phyloP scores from a whole-genome alignment of 2,113 vertebrate species.

The Vanacampus margaritifer region DNA sequence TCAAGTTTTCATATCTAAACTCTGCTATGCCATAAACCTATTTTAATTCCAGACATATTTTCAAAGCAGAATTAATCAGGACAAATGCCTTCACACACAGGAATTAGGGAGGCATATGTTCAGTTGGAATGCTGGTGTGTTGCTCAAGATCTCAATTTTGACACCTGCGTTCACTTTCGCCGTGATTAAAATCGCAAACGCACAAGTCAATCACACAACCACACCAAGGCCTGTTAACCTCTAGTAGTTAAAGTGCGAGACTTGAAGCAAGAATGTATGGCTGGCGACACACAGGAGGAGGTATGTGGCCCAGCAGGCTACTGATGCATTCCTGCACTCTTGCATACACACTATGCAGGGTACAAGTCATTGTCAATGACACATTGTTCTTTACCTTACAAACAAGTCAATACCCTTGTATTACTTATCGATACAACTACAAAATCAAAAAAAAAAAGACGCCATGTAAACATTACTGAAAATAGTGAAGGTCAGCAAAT shows the following conservation, averaged over 20 bases:
- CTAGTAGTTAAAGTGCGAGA: slow-evolving; percentile 5
- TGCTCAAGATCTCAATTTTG: not conserved
- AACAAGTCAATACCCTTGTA: not conserved
- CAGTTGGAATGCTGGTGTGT: not conserved
- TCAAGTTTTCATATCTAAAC: too few relatives aligned
- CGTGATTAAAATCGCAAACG: not conserved
- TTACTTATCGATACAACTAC: not conserved
- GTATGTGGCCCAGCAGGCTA: slow-evolving; percentile 44
- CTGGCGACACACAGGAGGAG: not conserved
- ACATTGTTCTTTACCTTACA: slow-evolving; percentile 9
- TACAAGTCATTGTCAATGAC: slow-evolving; percentile 26
- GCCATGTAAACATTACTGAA: too few relatives aligned
- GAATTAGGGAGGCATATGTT: slow-evolving; percentile 2
- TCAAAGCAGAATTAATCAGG: not conserved
- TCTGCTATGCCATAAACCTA: too few relatives aligned
- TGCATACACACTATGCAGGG: slow-evolving; percentile 21
- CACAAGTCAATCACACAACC: not conserved
- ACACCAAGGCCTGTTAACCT: not conserved
- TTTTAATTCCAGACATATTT: not conserved
- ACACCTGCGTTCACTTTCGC: not conserved
- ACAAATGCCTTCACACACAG: not conserved
- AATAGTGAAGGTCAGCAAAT: not conserved
- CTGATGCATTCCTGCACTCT: slow-evolving; percentile 37
- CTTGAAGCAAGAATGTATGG: slow-evolving; percentile 21
- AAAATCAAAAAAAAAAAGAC: not conserved